These are phyloP conservation scores for Alexandromys fortis DNA, from an alignment of 2,113 vertebrate species.

Conservation along the genomic window DNA sequence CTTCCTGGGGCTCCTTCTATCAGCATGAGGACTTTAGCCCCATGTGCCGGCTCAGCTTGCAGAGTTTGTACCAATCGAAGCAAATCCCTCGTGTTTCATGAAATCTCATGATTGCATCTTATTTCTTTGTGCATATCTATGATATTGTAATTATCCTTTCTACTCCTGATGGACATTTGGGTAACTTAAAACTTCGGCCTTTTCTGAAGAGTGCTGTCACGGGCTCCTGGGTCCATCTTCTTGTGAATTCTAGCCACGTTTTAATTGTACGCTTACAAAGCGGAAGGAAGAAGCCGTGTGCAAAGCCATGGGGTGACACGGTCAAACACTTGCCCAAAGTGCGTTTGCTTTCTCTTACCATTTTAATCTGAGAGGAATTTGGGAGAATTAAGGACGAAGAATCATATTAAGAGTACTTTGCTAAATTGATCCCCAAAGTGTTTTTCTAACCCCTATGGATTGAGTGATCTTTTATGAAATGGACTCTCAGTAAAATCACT, in stretches of 20 bases:
- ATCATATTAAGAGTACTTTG: constrained; percentile 53
- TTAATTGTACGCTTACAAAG: rapidly evolving
- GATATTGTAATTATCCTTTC: neutral
- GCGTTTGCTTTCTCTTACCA: constrained; percentile 49
- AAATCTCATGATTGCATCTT: neutral
- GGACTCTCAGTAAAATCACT: constrained; percentile 31
- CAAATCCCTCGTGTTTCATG: neutral
- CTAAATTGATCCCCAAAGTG: constrained; percentile 65
- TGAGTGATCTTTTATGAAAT: constrained; percentile 62
- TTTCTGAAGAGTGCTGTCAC: neutral
- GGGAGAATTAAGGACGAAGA: constrained; percentile 67
- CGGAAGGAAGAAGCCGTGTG: neutral
- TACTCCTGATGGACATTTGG: neutral
- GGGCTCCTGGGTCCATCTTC: neutral
- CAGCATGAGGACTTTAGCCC: neutral
- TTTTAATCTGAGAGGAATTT: constrained; percentile 71
- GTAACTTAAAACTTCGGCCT: neutral
- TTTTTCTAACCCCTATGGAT: constrained; percentile 63
- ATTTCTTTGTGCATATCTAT: neutral
- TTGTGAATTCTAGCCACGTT: neutral
- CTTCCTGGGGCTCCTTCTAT: neutral
- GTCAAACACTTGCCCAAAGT: constrained; percentile 4
- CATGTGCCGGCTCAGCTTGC: neutral
- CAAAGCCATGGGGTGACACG: neutral
- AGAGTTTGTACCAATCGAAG: neutral